phyloP scores from a whole-genome alignment of 2,113 vertebrate genomes.

The Rhombomys opimus region DNA sequence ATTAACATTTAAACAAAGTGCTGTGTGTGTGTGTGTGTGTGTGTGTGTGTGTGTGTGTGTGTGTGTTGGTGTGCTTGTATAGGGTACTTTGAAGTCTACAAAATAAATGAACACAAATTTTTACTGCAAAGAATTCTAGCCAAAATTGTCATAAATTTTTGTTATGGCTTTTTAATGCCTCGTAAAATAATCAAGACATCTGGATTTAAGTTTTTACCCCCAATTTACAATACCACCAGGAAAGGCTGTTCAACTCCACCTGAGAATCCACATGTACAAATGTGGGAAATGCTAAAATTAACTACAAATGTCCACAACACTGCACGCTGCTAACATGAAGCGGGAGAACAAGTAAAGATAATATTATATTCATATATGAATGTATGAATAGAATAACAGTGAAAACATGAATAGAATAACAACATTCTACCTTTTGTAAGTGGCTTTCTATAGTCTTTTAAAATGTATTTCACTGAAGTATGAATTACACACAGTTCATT shows the following conservation, averaged over 20 bases:
- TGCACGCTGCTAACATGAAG: background rate
- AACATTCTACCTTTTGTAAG: background rate
- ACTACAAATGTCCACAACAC: background rate
- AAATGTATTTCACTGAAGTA: background rate
- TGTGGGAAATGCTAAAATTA: background rate
- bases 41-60: background rate
- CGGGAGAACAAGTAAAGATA: background rate
- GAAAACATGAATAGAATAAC: background rate
- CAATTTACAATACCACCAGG: background rate
- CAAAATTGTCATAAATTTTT: background rate
- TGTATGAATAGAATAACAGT: background rate
- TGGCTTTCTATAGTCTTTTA: background rate
- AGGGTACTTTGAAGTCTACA: background rate
- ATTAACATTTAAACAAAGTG: background rate
- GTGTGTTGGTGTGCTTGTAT: background rate
- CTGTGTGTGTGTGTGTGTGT: background rate
- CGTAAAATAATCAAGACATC: slow-evolving; percentile 36
- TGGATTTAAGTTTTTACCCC: slow-evolving; percentile 5
- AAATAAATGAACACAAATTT: background rate
- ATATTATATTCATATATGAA: background rate
- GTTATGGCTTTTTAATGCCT: background rate
- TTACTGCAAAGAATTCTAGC: background rate
- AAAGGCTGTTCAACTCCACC: background rate
- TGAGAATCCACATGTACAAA: background rate
- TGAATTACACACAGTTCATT: background rate